Percentiles rank a stretch among this genome's conserved stretches.
These are phyloP conservation scores for Anser cygnoides DNA, from an alignment of 2,113 vertebrate species.

Conservation along the genomic window DNA sequence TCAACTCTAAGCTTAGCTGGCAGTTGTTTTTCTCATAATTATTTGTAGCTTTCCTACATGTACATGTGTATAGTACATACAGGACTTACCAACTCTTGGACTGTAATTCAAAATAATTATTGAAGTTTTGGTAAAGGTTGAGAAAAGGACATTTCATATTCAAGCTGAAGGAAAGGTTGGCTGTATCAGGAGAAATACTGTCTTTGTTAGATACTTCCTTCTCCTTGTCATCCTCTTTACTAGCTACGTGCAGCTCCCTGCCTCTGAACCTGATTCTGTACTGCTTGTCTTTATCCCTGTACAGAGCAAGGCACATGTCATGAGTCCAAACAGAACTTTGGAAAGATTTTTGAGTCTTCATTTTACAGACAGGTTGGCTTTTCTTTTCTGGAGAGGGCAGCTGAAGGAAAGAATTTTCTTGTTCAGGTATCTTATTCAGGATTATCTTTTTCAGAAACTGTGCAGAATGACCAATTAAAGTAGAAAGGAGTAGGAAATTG, in stretches of 20 bases:
- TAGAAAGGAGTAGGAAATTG: background rate
- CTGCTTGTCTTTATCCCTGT: background rate
- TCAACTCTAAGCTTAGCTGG: background rate
- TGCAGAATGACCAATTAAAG: background rate
- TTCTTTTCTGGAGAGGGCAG: background rate
- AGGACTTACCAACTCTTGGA: background rate
- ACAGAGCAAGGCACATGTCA: background rate
- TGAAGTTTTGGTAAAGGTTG: background rate
- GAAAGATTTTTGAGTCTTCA: background rate
- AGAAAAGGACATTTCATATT: background rate
- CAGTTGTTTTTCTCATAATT: background rate
- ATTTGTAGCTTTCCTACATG: background rate
- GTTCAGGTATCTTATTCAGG: background rate
- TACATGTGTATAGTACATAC: background rate
- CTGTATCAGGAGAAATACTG: background rate
- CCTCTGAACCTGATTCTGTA: background rate
- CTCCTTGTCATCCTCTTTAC: background rate
- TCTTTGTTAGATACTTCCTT: background rate
- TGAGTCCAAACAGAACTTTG: background rate
- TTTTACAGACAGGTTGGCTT: background rate
- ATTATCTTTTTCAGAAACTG: background rate
- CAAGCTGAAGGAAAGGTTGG: background rate
- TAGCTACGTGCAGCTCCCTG: too few species aligned
- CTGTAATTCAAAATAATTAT: background rate
- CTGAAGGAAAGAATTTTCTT: background rate